phyloP scores from a whole-genome alignment of 2,113 vertebrate species.

The Lagopus leucura region DNA sequence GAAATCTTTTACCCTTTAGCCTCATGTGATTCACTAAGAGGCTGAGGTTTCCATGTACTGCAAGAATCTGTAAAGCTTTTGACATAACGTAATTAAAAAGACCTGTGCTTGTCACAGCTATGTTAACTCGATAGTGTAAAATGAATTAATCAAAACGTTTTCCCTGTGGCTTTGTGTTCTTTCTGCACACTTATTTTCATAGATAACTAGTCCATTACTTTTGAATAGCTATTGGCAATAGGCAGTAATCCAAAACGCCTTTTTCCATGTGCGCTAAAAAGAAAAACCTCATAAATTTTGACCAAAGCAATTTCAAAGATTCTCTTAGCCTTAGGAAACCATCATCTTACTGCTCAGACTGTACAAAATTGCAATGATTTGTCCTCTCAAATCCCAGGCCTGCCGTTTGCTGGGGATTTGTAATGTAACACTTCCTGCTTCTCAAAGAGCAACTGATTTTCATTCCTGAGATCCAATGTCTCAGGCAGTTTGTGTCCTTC shows the following conservation, averaged over 20 bases:
- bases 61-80: background rate
- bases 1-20: background rate
- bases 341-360: background rate
- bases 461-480: background rate
- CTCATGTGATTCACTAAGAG: background rate
- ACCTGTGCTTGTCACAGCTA: background rate
- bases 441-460: background rate
- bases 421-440: background rate
- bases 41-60: background rate
- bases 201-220: background rate
- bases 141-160: background rate
- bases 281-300: background rate
- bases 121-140: background rate
- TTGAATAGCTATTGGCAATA: background rate
- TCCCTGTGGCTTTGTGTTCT: background rate
- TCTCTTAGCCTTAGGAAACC: background rate
- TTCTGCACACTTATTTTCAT: background rate
- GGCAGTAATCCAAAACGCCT: background rate
- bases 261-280: background rate
- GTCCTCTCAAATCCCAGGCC: background rate
- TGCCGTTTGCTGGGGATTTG: background rate
- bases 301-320: background rate
- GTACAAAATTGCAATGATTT: background rate
- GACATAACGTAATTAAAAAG: background rate
- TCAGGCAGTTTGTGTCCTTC: background rate